Evolutionary conservation across 2,113 vertebrate species (phyloP).

Genomic region (Nanger granti): DNA sequence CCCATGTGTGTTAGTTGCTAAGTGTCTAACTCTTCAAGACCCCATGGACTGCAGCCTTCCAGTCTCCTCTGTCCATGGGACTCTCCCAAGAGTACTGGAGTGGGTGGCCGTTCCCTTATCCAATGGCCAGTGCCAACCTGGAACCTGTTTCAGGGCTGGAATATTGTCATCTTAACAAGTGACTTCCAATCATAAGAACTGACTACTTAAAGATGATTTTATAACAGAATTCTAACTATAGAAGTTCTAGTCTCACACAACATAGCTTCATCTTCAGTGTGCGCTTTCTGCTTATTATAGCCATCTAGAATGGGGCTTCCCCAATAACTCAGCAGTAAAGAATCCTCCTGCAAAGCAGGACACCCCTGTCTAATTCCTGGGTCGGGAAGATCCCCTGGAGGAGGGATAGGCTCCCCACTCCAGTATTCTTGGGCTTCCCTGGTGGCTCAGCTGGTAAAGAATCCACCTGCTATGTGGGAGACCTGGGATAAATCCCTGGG

Average conservation of each 20-base stretch:
- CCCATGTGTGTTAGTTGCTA: fast-evolving
- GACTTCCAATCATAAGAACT: neutral
- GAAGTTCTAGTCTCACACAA: neutral
- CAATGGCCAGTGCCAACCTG: fast-evolving
- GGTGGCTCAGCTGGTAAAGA: neutral
- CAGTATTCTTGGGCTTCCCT: neutral
- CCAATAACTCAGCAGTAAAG: fast-evolving
- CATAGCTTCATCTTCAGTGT: neutral
- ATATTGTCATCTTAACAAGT: neutral
- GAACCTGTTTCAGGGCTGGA: too few species aligned
- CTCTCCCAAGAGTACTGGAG: neutral
- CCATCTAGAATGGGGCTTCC: neutral
- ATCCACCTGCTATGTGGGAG: neutral
- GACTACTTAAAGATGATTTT: neutral
- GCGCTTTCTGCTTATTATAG: neutral
- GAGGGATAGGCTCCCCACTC: neutral
- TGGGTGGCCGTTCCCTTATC: neutral
- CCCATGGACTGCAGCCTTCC: fast-evolving
- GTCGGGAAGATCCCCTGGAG: neutral
- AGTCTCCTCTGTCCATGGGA: neutral
- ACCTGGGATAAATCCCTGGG: neutral
- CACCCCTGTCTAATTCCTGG: neutral
- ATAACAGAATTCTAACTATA: neutral
- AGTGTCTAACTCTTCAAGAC: fast-evolving
- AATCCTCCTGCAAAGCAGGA: neutral